A percentile compares a stretch with the other conserved stretches of the same genome.
Evolutionary conservation across 2,888 invertebrate species (phyloP).

Genomic region (Conchocele bisecta): DNA sequence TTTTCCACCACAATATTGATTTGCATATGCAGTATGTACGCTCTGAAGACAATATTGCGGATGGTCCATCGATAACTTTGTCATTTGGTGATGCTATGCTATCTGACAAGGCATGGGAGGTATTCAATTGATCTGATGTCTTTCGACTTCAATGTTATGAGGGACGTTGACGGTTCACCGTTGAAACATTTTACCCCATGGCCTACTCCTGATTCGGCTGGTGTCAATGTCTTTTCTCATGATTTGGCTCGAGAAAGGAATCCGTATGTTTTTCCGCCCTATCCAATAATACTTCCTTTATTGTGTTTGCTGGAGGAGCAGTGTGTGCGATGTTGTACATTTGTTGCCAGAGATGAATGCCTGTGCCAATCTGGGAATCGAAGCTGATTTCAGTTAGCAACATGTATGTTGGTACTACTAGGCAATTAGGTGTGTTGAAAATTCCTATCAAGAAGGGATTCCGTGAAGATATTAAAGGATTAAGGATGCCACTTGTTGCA

Average conservation of each 20-base stretch:
- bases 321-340: too few species aligned
- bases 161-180: neutral
- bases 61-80: slow-evolving; percentile 1
- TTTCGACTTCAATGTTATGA: slow-evolving; percentile 39
- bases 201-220: slow-evolving; percentile 19
- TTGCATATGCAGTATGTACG: slow-evolving; percentile 32
- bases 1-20: slow-evolving; percentile 20
- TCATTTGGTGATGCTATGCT: slow-evolving; percentile 15
- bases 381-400: too few species aligned
- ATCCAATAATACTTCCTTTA: too few species aligned
- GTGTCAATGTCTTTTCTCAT: slow-evolving; percentile 41
- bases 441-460: too few species aligned
- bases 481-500: too few species aligned
- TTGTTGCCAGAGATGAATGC: too few species aligned
- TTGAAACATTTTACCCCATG: slow-evolving; percentile 34
- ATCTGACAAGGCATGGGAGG: slow-evolving; percentile 10
- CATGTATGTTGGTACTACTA: too few species aligned
- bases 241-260: slow-evolving; percentile 22
- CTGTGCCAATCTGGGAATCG: too few species aligned
- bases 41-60: slow-evolving; percentile 12
- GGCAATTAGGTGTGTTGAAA: too few species aligned
- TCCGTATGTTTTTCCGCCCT: slow-evolving; percentile 40
- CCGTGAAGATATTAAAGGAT: too few species aligned
- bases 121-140: slow-evolving; percentile 45
- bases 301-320: too few species aligned